Conservation (phyloP, 2,797 vertebrate genomes). For the Geotrypetes seraphini region DNA sequence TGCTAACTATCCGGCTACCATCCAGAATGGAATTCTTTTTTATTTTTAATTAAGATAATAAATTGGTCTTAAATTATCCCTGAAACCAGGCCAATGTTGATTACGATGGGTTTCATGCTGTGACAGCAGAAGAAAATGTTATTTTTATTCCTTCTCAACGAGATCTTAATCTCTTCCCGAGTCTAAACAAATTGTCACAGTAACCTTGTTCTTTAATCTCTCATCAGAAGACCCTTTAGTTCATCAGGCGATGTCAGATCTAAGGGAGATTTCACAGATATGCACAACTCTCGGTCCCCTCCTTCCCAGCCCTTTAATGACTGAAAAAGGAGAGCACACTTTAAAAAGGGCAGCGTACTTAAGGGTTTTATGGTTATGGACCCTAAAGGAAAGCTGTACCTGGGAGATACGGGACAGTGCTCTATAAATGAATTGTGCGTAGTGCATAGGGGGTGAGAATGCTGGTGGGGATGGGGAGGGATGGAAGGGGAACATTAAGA, state of each 20-base stretch:
- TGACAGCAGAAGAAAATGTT: constrained; percentile 74
- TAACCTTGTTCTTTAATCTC: constrained; percentile 75
- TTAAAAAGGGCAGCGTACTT: constrained; percentile 31
- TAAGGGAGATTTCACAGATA: constrained; percentile 64
- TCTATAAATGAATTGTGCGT: no score
- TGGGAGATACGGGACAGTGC: no score
- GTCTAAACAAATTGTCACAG: constrained; percentile 73
- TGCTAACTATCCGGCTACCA: constrained; percentile 32
- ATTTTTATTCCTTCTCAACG: constrained; percentile 76
- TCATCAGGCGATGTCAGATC: constrained; percentile 71
- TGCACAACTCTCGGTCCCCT: constrained; percentile 25
- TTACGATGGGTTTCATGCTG: constrained; percentile 94
- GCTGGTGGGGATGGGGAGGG: no score
- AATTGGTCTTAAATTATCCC: constrained; percentile 98
- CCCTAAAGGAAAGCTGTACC: no score
- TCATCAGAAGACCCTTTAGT: constrained; percentile 64
- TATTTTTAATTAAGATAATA: constrained; percentile 94
- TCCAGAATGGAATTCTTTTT: constrained; percentile 49
- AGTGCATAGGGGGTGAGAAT: no score
- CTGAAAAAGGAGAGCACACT: constrained; percentile 42
- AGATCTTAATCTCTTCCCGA: constrained; percentile 80
- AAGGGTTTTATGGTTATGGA: constrained; percentile 16
- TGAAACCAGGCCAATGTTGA: constrained; percentile 98
- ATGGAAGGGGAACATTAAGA: no score
- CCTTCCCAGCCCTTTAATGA: constrained; percentile 37